Conservation (phyloP, 2,797 vertebrate genomes). For the Eurystomus glaucurus region DNA sequence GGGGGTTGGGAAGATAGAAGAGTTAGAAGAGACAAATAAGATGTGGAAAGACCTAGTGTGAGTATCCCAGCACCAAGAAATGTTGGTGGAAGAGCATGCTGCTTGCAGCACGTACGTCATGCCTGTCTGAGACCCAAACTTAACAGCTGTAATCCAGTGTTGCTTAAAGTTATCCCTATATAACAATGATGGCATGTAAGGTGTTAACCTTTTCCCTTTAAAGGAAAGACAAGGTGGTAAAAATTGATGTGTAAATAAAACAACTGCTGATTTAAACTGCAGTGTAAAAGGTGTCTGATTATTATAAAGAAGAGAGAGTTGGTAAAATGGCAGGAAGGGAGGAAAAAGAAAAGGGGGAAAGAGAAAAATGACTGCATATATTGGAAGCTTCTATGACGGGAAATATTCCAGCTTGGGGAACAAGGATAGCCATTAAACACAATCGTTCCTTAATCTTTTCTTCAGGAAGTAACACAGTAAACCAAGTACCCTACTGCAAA, state of each 20-base stretch:
- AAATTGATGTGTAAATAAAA: background rate
- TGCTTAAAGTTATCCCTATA: background rate
- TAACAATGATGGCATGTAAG: accelerated
- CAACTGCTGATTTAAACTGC: background rate
- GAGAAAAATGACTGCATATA: accelerated
- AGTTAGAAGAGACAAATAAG: background rate
- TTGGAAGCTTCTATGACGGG: background rate
- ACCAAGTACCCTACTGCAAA: background rate
- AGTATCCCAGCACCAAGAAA: background rate
- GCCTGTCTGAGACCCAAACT: background rate
- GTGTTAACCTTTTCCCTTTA: background rate
- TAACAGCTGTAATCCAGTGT: background rate
- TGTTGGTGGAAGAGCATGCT: background rate
- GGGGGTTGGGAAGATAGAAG: background rate
- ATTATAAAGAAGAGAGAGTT: background rate
- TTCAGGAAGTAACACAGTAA: background rate
- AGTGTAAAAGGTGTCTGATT: background rate
- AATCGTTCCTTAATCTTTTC: background rate
- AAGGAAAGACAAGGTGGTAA: background rate
- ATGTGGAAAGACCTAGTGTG: background rate
- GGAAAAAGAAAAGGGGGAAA: accelerated
- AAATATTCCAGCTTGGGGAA: background rate
- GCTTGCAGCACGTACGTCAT: background rate
- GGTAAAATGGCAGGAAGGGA: background rate
- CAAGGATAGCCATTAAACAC: background rate